These are phyloP conservation scores for Corythornis leucogaster DNA, from an alignment of 2,797 vertebrate species.

Conservation along the genomic window DNA sequence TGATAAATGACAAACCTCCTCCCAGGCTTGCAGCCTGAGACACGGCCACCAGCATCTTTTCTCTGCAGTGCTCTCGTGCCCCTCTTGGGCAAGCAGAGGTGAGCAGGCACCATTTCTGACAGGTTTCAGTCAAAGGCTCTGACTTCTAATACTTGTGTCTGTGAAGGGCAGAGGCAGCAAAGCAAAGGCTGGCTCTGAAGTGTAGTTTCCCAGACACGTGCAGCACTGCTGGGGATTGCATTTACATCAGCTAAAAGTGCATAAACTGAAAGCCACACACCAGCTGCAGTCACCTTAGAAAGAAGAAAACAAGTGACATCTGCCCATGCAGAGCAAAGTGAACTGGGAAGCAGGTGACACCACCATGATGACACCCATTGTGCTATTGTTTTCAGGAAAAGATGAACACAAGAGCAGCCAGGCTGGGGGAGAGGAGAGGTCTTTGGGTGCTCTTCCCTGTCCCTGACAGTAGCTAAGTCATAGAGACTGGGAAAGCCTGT, in stretches of 20 bases:
- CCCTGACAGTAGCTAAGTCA: neutral
- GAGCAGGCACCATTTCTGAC: neutral
- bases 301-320: neutral
- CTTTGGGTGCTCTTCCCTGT: neutral
- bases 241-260: neutral
- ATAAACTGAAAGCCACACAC: neutral
- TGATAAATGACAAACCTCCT: neutral
- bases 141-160: rapidly evolving
- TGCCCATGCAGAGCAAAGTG: neutral
- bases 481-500: rapidly evolving
- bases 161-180: neutral
- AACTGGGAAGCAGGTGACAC: neutral
- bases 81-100: neutral
- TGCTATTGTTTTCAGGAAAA: neutral
- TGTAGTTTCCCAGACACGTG: neutral
- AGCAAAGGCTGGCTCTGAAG: neutral
- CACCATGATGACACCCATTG: neutral
- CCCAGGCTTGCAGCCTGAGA: rapidly evolving
- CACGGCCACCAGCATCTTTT: neutral
- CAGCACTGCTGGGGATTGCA: neutral
- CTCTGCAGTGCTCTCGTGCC: rapidly evolving
- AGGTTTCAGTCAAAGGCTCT: neutral
- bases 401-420: neutral
- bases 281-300: neutral
- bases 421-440: neutral